A percentile compares a stretch with the other conserved stretches of the same genome.
phyloP scores from a whole-genome alignment of 2,888 invertebrate genomes.

The Gonocerus acuteangulatus region DNA sequence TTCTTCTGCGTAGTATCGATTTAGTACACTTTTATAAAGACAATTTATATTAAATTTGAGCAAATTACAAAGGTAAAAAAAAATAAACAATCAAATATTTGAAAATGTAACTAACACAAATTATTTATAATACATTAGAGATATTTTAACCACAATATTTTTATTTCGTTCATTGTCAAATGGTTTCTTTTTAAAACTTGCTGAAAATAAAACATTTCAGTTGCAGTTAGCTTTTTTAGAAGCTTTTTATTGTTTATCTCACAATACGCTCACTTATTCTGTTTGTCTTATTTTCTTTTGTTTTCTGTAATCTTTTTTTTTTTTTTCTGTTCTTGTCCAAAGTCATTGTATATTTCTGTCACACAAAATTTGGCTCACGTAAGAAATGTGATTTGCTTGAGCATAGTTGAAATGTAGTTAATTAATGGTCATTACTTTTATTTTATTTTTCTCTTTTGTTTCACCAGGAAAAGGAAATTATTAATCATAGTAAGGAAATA shows the following conservation, averaged over 20 bases:
- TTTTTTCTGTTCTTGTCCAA: constrained; percentile 32
- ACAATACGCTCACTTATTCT: constrained; percentile 42
- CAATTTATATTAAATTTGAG: background rate
- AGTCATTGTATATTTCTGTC: constrained; percentile 32
- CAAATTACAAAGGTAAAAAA: background rate
- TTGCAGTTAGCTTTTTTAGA: constrained; percentile 34
- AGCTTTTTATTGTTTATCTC: constrained; percentile 29
- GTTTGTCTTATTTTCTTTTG: constrained; percentile 42
- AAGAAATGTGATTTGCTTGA: constrained; percentile 31
- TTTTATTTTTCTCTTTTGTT: constrained; percentile 18
- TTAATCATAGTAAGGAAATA: background rate
- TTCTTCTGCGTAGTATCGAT: background rate
- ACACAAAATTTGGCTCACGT: constrained; percentile 29
- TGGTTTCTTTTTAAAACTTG: background rate
- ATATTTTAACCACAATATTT: too few species aligned
- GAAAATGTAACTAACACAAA: background rate
- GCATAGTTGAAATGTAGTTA: constrained; percentile 28
- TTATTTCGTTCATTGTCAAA: too few species aligned
- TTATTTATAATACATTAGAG: too few species aligned
- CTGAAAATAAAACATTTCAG: constrained; percentile 2
- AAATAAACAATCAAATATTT: background rate
- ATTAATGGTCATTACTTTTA: constrained; percentile 1
- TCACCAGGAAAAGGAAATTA: background rate
- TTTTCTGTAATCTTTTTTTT: constrained; percentile 28
- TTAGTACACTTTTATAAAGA: background rate